Conservation (phyloP, 2,797 vertebrate genomes). For the Sebastiscus tertius region DNA sequence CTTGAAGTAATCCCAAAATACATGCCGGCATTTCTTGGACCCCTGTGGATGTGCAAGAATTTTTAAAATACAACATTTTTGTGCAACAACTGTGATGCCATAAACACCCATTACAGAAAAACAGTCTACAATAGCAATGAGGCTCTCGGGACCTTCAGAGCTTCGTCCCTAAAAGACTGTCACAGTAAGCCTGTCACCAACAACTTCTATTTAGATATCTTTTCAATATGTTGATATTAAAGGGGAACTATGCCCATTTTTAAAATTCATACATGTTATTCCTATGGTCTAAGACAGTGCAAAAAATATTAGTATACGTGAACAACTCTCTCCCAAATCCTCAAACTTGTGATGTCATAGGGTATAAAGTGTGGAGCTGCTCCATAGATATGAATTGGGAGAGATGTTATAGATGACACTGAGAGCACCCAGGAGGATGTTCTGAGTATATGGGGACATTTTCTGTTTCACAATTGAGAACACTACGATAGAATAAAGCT, state of each 20-base stretch:
- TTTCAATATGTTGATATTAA: not conserved
- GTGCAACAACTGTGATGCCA: not conserved
- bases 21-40: not conserved
- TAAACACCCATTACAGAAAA: not conserved
- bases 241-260: rapidly evolving
- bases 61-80: not conserved
- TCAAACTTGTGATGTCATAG: too few species aligned
- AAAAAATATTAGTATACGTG: too few species aligned
- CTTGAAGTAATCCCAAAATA: not conserved
- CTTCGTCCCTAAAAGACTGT: not conserved
- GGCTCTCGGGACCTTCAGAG: not conserved
- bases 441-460: too few species aligned
- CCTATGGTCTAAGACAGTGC: too few species aligned
- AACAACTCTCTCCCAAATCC: too few species aligned
- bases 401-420: too few species aligned
- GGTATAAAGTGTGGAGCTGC: too few species aligned
- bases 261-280: too few species aligned
- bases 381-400: too few species aligned
- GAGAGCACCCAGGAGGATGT: too few species aligned
- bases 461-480: too few species aligned
- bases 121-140: not conserved
- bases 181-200: not conserved
- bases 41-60: not conserved
- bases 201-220: not conserved
- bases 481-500: too few species aligned